Percentiles rank a stretch among this genome's conserved stretches.
Conservation (phyloP, 2,797 vertebrate genomes). For the Characodon lateralis region DNA sequence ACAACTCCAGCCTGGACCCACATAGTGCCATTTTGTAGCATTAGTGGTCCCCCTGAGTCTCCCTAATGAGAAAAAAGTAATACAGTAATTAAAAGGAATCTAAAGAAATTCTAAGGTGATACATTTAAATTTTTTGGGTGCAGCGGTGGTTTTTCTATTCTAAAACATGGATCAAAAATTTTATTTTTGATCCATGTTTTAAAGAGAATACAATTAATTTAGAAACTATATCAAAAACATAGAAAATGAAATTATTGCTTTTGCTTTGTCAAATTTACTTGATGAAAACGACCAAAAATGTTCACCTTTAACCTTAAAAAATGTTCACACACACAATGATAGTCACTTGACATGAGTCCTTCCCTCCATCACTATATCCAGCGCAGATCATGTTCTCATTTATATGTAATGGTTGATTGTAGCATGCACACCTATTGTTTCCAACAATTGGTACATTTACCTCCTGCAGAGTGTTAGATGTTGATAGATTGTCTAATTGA, state of each 20-base stretch:
- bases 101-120: not conserved
- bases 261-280: not conserved
- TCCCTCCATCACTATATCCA: slow-evolving; percentile 33
- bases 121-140: not conserved
- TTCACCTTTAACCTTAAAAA: not conserved
- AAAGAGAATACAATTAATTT: not conserved
- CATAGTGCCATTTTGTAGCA: not conserved
- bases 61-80: not conserved
- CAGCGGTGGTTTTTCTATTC: too few species aligned
- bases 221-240: not conserved
- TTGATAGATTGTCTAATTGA: not conserved
- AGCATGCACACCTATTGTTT: slow-evolving; percentile 39
- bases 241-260: not conserved
- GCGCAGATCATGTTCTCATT: slow-evolving; percentile 67
- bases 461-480: not conserved
- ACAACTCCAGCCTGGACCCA: slow-evolving; percentile 70
- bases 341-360: slow-evolving; percentile 69
- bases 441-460: slow-evolving; percentile 15
- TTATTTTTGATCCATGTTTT: too few species aligned
- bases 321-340: not conserved
- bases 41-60: slow-evolving; percentile 59
- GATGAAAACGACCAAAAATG: not conserved
- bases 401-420: not conserved
- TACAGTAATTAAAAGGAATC: not conserved
- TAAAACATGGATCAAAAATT: too few species aligned